phyloP scores from a whole-genome alignment of 2,797 vertebrate genomes.

The Danio choprae region DNA sequence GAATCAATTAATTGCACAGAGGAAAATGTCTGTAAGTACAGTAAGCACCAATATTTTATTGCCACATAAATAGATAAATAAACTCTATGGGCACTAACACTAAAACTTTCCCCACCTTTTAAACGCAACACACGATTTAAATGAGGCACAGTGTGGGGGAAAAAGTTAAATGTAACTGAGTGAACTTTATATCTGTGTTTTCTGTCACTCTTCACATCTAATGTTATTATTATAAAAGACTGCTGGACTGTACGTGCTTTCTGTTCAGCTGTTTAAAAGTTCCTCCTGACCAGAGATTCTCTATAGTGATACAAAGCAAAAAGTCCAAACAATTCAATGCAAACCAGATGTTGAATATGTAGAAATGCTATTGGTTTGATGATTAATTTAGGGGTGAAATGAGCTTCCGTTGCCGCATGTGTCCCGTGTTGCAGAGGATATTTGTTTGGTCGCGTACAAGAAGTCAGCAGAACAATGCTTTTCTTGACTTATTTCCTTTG shows the following conservation, averaged over 20 bases:
- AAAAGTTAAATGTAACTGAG: background rate
- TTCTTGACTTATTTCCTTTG: slow-evolving; percentile 14
- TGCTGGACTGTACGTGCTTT: slow-evolving; percentile 11
- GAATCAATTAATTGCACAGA: background rate
- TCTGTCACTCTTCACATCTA: background rate
- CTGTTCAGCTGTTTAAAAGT: slow-evolving; percentile 35
- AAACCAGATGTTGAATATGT: slow-evolving; percentile 47
- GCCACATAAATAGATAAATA: no score
- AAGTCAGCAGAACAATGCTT: slow-evolving; percentile 1
- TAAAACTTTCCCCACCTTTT: no score
- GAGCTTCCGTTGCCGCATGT: slow-evolving; percentile 17
- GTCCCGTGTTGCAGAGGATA: background rate
- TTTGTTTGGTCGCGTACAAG: background rate
- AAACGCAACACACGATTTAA: background rate
- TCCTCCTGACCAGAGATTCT: slow-evolving; percentile 30
- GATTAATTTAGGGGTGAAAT: slow-evolving; percentile 38
- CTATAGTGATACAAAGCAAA: slow-evolving; percentile 32
- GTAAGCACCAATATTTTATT: background rate
- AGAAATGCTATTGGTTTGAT: slow-evolving; percentile 33
- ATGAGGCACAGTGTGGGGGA: background rate
- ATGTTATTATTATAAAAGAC: background rate
- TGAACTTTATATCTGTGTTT: background rate
- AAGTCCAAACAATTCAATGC: slow-evolving; percentile 21
- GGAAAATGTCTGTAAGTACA: background rate
- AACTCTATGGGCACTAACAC: no score